phyloP scores from a whole-genome alignment of 2,113 vertebrate species.

The Coreoperca whiteheadi region DNA sequence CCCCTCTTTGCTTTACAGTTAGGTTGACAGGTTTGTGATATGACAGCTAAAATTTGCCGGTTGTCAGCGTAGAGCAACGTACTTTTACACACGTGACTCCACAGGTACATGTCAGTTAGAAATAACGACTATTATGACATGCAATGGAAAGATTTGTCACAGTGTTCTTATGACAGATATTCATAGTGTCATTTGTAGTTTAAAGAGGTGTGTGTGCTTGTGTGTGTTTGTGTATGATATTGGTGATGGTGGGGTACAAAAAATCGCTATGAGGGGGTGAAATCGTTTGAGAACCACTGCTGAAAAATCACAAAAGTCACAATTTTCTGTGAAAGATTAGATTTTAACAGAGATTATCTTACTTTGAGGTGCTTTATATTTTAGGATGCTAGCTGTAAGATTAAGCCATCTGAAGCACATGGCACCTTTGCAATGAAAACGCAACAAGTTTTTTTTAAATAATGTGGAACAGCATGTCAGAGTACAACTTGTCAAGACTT shows the following conservation, averaged over 20 bases:
- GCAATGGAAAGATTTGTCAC: not conserved
- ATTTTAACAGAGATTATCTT: not conserved
- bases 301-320: constrained; percentile 6
- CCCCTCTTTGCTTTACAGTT: constrained; percentile 6
- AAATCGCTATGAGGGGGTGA: not conserved
- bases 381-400: not conserved
- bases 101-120: constrained; percentile 10
- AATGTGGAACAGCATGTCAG: constrained; percentile 41
- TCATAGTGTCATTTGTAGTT: constrained; percentile 12
- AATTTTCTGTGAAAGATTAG: not conserved
- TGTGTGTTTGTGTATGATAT: not conserved
- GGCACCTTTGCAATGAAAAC: constrained; percentile 13
- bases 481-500: constrained; percentile 47
- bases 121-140: not conserved
- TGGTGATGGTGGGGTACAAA: not conserved
- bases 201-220: not conserved
- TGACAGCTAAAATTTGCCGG: constrained; percentile 10
- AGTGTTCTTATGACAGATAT: not conserved
- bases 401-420: not conserved
- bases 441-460: constrained; percentile 31
- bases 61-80: not conserved
- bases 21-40: constrained; percentile 16
- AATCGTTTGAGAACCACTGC: not conserved
- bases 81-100: constrained; percentile 9
- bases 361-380: not conserved